These are phyloP conservation scores for Atherinomorus stipes DNA, from an alignment of 2,113 vertebrate species.

Conservation along the genomic window DNA sequence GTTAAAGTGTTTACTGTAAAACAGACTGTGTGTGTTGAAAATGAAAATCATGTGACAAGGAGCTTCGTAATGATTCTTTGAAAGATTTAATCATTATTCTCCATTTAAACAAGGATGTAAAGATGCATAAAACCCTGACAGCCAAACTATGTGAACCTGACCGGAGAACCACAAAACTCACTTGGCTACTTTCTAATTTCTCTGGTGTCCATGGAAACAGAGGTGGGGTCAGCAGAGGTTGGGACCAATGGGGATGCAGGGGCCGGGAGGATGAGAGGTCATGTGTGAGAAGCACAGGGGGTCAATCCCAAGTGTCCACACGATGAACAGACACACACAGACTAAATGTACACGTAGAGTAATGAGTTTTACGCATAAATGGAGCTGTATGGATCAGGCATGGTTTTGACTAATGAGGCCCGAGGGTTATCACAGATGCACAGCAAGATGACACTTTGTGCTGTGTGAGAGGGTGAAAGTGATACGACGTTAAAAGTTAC, in stretches of 20 bases:
- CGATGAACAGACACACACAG: constrained; percentile 10
- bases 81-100: neutral
- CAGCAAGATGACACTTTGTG: constrained; percentile 39
- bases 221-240: constrained; percentile 68
- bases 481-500: constrained; percentile 35
- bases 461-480: constrained; percentile 22
- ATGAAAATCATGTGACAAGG: too few relatives aligned
- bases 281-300: constrained; percentile 43
- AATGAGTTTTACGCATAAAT: constrained; percentile 63
- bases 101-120: neutral
- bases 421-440: constrained; percentile 72
- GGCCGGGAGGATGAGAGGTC: constrained; percentile 62
- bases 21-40: too few relatives aligned
- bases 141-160: constrained; percentile 12
- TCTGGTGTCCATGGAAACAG: constrained; percentile 62
- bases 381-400: constrained; percentile 49
- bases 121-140: constrained; percentile 13
- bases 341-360: constrained; percentile 27
- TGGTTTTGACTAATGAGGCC: constrained; percentile 68
- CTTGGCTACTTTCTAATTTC: constrained; percentile 33
- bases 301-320: constrained; percentile 46
- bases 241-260: constrained; percentile 31
- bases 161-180: constrained; percentile 14
- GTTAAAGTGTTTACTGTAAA: too few relatives aligned
- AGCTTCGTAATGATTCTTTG: too few relatives aligned